phyloP scores from a whole-genome alignment of 2,797 vertebrate species.

The Myotis vivesi region DNA sequence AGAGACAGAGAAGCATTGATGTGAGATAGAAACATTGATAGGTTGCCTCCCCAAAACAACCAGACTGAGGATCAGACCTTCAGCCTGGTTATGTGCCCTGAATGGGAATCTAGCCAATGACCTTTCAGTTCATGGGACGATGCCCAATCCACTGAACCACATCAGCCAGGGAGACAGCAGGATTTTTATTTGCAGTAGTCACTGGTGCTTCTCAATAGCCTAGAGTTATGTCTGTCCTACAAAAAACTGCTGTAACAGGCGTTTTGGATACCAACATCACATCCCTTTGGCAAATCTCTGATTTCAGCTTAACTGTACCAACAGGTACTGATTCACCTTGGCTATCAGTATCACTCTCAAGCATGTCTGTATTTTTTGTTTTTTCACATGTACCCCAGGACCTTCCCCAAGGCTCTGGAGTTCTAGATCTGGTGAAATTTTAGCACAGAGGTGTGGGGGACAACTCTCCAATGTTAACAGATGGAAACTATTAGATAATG shows the following conservation, averaged over 20 bases:
- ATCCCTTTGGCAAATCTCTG: not conserved
- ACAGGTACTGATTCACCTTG: not conserved
- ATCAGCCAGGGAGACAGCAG: not conserved
- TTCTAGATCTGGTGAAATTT: not conserved
- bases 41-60: not conserved
- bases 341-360: not conserved
- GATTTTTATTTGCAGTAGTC: not conserved
- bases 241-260: not conserved
- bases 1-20: not conserved
- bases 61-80: not conserved
- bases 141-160: not conserved
- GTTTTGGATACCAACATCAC: accelerated
- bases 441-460: too few species aligned
- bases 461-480: not conserved
- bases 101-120: not conserved
- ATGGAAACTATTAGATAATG: not conserved
- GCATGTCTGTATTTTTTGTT: not conserved
- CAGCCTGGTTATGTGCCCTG: not conserved
- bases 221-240: not conserved
- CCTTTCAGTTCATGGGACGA: not conserved
- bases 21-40: not conserved
- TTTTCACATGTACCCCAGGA: not conserved
- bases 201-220: accelerated
- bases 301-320: not conserved
- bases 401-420: not conserved